Evolutionary conservation across 2,888 invertebrate genomes (phyloP).

Genomic region (Beris morrisii): DNA sequence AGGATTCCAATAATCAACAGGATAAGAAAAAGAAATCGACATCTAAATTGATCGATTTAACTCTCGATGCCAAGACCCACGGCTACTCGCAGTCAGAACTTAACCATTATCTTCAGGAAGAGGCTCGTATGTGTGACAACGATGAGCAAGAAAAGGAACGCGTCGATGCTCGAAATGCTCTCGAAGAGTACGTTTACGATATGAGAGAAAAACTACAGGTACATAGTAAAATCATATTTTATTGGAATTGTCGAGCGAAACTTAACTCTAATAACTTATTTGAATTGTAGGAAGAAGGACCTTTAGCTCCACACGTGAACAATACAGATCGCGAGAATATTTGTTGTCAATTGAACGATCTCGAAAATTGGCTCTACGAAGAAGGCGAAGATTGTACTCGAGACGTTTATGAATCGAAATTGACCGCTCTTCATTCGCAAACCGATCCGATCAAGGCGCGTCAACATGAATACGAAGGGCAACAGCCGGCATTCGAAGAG

Average conservation of each 20-base stretch:
- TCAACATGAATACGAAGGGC: conserved; percentile 76
- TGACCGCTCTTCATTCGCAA: conserved; percentile 66
- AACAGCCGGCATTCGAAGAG: conserved; percentile 79
- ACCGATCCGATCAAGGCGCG: conserved; percentile 90
- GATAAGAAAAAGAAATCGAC: conserved; percentile 75
- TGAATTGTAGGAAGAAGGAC: conserved; percentile 62
- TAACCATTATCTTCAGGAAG: conserved; percentile 75
- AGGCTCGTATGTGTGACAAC: conserved; percentile 80
- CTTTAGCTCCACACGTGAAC: conserved; percentile 73
- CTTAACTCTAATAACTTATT: neutral
- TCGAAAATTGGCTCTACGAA: conserved; percentile 97
- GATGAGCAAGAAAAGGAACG: conserved; percentile 94
- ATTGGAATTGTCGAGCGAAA: neutral
- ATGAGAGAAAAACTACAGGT: conserved; percentile 81
- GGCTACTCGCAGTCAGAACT: conserved; percentile 73
- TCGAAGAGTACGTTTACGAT: conserved; percentile 98
- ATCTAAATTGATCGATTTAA: conserved; percentile 80
- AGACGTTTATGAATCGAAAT: conserved; percentile 66
- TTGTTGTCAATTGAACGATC: conserved; percentile 71
- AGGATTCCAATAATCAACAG: conserved; percentile 64
- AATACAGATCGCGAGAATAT: conserved; percentile 69
- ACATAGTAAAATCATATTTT: conserved; percentile 23
- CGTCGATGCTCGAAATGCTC: conserved; percentile 92
- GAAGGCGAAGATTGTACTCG: conserved; percentile 90
- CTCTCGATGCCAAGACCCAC: conserved; percentile 75